Evolutionary conservation across 2,888 invertebrate species (phyloP), one percentile per base, ranked within the genome.

Genomic region (Amphipoea oculea): DNA sequence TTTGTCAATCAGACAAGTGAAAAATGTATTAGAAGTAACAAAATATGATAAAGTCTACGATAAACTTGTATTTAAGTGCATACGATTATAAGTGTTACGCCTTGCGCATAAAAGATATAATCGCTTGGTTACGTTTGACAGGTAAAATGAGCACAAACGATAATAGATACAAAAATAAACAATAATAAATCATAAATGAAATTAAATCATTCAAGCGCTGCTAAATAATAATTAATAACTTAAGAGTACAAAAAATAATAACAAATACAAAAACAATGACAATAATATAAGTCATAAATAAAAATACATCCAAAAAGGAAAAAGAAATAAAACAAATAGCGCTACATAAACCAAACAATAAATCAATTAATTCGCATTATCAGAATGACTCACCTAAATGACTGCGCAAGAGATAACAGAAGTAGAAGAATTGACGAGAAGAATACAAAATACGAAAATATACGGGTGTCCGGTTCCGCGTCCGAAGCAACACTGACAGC

Each of bases 371-470:
- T 42, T 57, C 20, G 40, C 14, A 65, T 48, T 23, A 57, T 42
- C 42, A 65, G 79, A 82, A 90, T 75, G 76, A 89, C 89, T 88
- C 81, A 89, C 89, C 89, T 83, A 85, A 79, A 87, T 79, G 71
- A 89, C 76, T 85, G 84, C 83, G 87, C 78, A 89, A 86, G 91
- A 92, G 92, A 94, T 89, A 90, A 92, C 90, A 95, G 94, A 93
- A 95, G 92, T 88, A 91, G 93, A 93, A 95, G 94, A 93, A 95
- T 89, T 89, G 93, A 90, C 86, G 88, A 95, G 96, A 95, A 96
- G 95, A 94, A 92, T 89, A 90, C 86, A 86, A 86, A 89, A 82
- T 79, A 85, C 80, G 80, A 72, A 90, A 91, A 93, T 84, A 91
- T 84, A 93, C 96, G 91, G 89, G 93, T 91, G 90, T 83, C 88